Evolutionary conservation across 2,888 invertebrate species (phyloP).

Genomic region (Epistrophe grossulariae): DNA sequence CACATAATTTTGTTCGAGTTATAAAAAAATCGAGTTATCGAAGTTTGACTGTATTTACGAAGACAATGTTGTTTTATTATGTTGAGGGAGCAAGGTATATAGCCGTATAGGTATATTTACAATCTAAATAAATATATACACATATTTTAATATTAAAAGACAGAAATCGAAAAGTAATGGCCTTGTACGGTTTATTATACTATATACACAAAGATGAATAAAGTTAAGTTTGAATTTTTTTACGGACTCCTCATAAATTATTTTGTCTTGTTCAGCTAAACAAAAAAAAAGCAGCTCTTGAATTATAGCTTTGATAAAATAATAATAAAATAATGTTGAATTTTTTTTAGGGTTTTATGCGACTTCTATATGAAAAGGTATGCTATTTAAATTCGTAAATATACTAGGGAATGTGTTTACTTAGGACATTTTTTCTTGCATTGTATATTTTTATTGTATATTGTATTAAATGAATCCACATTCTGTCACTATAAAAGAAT

Average conservation of each 20-base stretch:
- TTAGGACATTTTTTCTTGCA: not conserved
- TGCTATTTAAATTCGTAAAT: not conserved
- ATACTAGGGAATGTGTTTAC: not conserved
- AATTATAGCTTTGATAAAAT: slow-evolving; percentile 22
- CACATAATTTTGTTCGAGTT: no score
- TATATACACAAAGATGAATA: slow-evolving; percentile 39
- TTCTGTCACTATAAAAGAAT: no score
- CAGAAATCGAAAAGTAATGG: slow-evolving; percentile 19
- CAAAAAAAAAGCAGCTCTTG: slow-evolving; percentile 34
- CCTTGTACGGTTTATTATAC: slow-evolving; percentile 52
- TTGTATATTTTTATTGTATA: no score
- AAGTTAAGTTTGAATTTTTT: slow-evolving; percentile 46
- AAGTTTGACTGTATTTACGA: not conserved
- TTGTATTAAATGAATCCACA: no score
- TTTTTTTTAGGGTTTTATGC: not conserved
- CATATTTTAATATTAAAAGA: slow-evolving; percentile 4
- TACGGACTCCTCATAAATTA: slow-evolving; percentile 58
- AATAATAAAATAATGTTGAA: not conserved
- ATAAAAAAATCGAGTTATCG: no score
- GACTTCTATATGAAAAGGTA: not conserved
- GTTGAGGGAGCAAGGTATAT: not conserved
- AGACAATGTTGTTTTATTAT: slow-evolving; percentile 46
- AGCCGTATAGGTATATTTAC: not conserved
- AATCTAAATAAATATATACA: not conserved
- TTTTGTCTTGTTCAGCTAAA: slow-evolving; percentile 41